phyloP scores from a whole-genome alignment of 2,113 vertebrate species.

The Megaleporinus macrocephalus region DNA sequence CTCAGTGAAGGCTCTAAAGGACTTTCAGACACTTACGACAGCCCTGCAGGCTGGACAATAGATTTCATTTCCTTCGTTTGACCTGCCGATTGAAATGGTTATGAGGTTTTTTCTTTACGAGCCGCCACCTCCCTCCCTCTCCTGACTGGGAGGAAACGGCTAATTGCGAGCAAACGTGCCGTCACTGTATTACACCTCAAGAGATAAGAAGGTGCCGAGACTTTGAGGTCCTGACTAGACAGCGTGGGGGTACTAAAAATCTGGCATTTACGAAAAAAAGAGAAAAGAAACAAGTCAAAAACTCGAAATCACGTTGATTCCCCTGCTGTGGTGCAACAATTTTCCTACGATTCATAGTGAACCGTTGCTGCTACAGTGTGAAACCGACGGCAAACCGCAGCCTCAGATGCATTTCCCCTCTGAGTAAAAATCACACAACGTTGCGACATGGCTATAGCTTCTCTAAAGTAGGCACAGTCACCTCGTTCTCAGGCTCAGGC shows the following conservation, averaged over 20 bases:
- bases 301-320: constrained; percentile 43
- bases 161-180: constrained; percentile 29
- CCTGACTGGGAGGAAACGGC: constrained; percentile 60
- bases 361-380: constrained; percentile 60
- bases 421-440: constrained; percentile 50
- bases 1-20: constrained; percentile 51
- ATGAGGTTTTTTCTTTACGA: constrained; percentile 56
- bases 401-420: constrained; percentile 59
- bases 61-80: constrained; percentile 75
- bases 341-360: constrained; percentile 60
- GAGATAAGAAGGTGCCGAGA: constrained; percentile 13
- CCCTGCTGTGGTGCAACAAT: constrained; percentile 46
- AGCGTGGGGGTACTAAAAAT: not conserved
- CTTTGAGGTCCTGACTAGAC: not conserved
- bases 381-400: constrained; percentile 63
- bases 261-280: not conserved
- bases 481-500: constrained; percentile 21
- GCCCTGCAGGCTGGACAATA: constrained; percentile 71
- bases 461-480: constrained; percentile 42
- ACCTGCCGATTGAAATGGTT: constrained; percentile 57
- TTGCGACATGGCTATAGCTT: constrained; percentile 56
- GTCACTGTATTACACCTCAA: not conserved
- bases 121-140: constrained; percentile 31
- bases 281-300: constrained; percentile 7
- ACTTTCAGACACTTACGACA: constrained; percentile 70